These are phyloP conservation scores for Daktulosphaira vitifoliae DNA, from an alignment of 1,140 invertebrate genomes.

Conservation along the genomic window DNA sequence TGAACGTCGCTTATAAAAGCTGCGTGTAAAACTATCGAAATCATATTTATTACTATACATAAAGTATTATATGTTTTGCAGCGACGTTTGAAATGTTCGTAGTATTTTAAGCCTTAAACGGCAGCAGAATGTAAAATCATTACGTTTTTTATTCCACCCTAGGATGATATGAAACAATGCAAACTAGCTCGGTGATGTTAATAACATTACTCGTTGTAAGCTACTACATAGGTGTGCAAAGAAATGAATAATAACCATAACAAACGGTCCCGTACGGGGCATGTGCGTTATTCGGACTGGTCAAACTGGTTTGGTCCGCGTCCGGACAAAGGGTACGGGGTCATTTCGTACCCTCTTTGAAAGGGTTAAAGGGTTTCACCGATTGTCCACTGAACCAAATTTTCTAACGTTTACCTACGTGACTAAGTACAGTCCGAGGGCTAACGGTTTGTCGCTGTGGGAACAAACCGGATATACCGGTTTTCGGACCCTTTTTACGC, in stretches of 20 bases:
- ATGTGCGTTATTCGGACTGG: slow-evolving; percentile 17
- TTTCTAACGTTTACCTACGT: no score
- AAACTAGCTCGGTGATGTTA: background rate
- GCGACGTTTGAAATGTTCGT: no score
- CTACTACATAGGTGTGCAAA: background rate
- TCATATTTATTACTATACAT: no score
- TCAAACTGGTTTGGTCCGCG: slow-evolving; percentile 19
- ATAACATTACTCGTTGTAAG: background rate
- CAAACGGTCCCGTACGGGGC: background rate
- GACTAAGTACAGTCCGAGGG: no score
- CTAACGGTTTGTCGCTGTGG: no score
- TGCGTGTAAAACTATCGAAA: no score
- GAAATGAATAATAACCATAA: background rate
- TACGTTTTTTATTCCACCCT: no score
- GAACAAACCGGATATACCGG: slow-evolving; percentile 30
- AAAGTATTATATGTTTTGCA: no score
- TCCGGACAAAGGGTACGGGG: slow-evolving; percentile 17
- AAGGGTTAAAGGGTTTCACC: background rate
- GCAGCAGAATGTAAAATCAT: no score
- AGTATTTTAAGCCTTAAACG: no score
- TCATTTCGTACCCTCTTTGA: background rate
- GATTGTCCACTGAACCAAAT: no score
- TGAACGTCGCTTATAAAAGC: no score
- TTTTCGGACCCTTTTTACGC: slow-evolving; percentile 27
- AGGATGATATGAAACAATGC: slow-evolving; percentile 13